These are phyloP conservation scores for Nasonovia ribisnigri DNA, from an alignment of 2,888 invertebrate species.

Conservation along the genomic window DNA sequence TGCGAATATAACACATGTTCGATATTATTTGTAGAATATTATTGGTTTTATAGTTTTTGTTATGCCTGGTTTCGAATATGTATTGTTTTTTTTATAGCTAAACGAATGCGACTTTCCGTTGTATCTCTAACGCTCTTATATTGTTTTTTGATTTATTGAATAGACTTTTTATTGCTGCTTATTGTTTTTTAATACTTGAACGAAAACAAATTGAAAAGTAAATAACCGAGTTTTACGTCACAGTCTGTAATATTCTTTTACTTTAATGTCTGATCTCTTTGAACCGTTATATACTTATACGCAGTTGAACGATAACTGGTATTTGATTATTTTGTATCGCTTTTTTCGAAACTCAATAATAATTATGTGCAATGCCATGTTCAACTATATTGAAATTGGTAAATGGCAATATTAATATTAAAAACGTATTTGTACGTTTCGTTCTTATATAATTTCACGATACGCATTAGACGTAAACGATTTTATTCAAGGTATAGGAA, in stretches of 20 bases:
- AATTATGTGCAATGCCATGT: neutral
- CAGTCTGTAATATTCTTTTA: conserved; percentile 12
- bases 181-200: conserved; percentile 53
- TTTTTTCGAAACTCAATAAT: neutral
- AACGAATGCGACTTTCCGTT: neutral
- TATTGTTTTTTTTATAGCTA: neutral
- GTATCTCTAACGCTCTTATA: neutral
- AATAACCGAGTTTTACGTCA: neutral
- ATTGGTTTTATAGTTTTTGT: neutral
- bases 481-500: neutral
- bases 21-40: neutral
- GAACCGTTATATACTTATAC: neutral
- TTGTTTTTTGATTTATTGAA: conserved; percentile 56
- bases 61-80: neutral
- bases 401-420: neutral
- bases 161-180: conserved; percentile 35
- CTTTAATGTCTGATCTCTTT: conserved; percentile 8
- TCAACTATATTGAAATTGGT: neutral
- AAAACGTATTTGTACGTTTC: neutral
- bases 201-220: conserved; percentile 37
- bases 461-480: neutral
- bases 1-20: neutral
- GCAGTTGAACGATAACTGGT: neutral
- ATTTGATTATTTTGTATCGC: conserved; percentile 1
- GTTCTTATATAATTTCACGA: neutral